Percentiles rank a stretch among this genome's conserved stretches.
phyloP scores from a whole-genome alignment of 1,140 invertebrate species.

The Heliconius eleuchia region DNA sequence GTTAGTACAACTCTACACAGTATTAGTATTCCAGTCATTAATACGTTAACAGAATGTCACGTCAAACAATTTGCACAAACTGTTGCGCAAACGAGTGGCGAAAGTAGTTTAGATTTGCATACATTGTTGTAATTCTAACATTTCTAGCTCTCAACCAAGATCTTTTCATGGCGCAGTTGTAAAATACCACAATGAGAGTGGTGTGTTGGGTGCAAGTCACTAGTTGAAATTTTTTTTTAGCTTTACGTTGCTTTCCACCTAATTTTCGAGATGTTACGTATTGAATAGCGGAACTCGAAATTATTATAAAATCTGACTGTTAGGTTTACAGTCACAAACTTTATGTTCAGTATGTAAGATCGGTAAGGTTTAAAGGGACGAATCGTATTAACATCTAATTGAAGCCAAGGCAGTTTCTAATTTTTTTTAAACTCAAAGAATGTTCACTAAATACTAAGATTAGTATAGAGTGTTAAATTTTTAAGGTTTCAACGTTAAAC shows the following conservation, averaged over 20 bases:
- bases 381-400: too few species aligned
- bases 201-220: not conserved
- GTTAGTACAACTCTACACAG: not conserved
- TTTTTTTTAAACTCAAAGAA: not conserved
- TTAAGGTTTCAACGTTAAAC: not conserved
- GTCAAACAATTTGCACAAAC: constrained; percentile 5
- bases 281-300: too few species aligned
- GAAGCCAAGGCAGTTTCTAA: not conserved
- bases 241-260: too few species aligned
- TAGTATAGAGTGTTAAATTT: not conserved
- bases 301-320: too few species aligned
- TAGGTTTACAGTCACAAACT: too few species aligned
- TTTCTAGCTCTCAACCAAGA: not conserved
- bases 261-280: too few species aligned
- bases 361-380: not conserved
- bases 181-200: too few species aligned
- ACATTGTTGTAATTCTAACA: constrained; percentile 6
- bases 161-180: not conserved
- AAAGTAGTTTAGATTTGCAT: constrained; percentile 4
- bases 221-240: too few species aligned
- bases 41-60: not conserved
- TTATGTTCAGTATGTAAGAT: too few species aligned
- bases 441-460: not conserved
- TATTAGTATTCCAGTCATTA: constrained; percentile 9
- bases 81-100: not conserved